A percentile compares a stretch with the other conserved stretches of the same genome.
Evolutionary conservation across 1,140 invertebrate species (phyloP).

Genomic region (Scaptomyza graminum): DNA sequence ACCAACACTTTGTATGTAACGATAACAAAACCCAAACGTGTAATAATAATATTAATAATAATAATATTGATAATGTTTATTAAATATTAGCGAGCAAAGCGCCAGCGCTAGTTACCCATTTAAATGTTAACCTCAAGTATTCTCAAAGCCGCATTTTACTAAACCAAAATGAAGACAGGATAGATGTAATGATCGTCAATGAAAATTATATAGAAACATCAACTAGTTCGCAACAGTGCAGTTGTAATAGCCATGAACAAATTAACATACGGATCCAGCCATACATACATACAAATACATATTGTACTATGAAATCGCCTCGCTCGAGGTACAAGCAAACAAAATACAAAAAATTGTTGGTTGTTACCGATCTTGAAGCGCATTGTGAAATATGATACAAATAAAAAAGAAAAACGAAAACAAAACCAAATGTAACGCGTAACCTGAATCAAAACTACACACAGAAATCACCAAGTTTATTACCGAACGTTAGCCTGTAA

Average conservation of each 20-base stretch:
- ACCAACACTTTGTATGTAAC: slow-evolving; percentile 60
- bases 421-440: slow-evolving; percentile 58
- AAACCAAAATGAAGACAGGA: slow-evolving; percentile 50
- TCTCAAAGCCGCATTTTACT: slow-evolving; percentile 77
- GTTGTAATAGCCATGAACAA: slow-evolving; percentile 21
- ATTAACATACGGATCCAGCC: slow-evolving; percentile 67
- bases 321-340: slow-evolving; percentile 44
- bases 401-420: slow-evolving; percentile 9
- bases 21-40: slow-evolving; percentile 60
- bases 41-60: slow-evolving; percentile 57
- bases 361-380: slow-evolving; percentile 49
- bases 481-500: slow-evolving; percentile 60
- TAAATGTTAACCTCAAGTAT: slow-evolving; percentile 81
- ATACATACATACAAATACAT: slow-evolving; percentile 30
- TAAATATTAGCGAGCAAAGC: slow-evolving; percentile 44
- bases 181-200: slow-evolving; percentile 4
- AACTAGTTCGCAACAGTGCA: slow-evolving; percentile 28
- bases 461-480: slow-evolving; percentile 29
- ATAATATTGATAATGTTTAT: slow-evolving; percentile 29
- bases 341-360: slow-evolving; percentile 50
- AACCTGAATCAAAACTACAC: slow-evolving; percentile 61
- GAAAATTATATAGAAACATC: slow-evolving; percentile 33
- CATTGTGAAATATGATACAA: slow-evolving; percentile 50
- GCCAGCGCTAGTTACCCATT: slow-evolving; percentile 59
- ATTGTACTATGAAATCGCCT: slow-evolving; percentile 40